Percentiles rank a stretch among this genome's conserved stretches.
phyloP scores from a whole-genome alignment of 2,797 vertebrate species.

The Zenarchopterus dispar region DNA sequence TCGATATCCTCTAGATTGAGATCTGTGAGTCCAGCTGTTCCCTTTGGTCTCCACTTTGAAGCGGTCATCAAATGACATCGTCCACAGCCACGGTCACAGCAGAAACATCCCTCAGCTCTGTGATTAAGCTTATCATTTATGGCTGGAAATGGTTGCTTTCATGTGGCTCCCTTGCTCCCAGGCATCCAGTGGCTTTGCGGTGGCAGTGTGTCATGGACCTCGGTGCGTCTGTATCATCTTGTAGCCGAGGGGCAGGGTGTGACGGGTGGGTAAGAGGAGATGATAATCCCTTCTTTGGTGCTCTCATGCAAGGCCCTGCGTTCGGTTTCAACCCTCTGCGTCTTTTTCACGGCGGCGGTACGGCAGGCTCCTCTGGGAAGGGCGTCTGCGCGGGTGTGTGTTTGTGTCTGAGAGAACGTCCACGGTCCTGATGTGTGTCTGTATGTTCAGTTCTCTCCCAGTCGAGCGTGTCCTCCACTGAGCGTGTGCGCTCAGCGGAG shows the following conservation, averaged over 20 bases:
- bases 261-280: slow-evolving; percentile 75
- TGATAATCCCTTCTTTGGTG: slow-evolving; percentile 43
- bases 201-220: slow-evolving; percentile 36
- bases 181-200: slow-evolving; percentile 31
- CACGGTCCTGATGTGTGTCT: slow-evolving; percentile 20
- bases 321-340: slow-evolving; percentile 58
- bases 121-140: slow-evolving; percentile 40
- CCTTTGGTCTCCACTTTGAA: slow-evolving; percentile 27
- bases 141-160: slow-evolving; percentile 39
- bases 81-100: slow-evolving; percentile 17
- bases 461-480: slow-evolving; percentile 46
- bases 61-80: slow-evolving; percentile 11
- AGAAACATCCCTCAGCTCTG: slow-evolving; percentile 24
- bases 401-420: slow-evolving; percentile 3
- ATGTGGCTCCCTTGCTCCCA: slow-evolving; percentile 53
- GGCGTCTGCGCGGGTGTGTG: not conserved
- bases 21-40: not conserved
- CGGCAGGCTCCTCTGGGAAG: not conserved
- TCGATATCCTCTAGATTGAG: too few relatives aligned
- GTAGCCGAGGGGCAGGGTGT: slow-evolving; percentile 85
- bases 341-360: slow-evolving; percentile 63
- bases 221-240: slow-evolving; percentile 55
- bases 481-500: slow-evolving; percentile 62
- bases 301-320: slow-evolving; percentile 34
- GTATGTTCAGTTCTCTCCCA: slow-evolving; percentile 24